These are phyloP conservation scores for Darevskia nairensis DNA, from an alignment of 2,797 vertebrate species.

Conservation along the genomic window DNA sequence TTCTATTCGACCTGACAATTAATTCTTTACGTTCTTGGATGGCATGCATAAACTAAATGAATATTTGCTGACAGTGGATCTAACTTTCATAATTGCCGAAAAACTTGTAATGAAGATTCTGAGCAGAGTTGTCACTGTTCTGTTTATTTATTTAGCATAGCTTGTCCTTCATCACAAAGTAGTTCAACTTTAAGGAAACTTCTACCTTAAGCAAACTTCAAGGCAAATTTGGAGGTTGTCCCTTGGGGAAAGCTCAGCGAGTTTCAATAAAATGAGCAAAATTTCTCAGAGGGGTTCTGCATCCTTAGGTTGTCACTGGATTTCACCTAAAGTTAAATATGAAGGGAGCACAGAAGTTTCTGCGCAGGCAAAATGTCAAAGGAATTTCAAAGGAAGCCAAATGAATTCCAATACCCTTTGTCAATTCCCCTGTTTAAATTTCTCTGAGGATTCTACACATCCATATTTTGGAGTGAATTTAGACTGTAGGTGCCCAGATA, in stretches of 20 bases:
- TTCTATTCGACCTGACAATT: background rate
- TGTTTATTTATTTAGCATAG: background rate
- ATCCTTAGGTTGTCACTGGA: conserved; percentile 7
- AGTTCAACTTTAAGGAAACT: too few species aligned
- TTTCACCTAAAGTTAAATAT: background rate
- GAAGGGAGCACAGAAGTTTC: background rate
- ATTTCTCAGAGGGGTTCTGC: conserved; percentile 3
- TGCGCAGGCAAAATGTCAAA: background rate
- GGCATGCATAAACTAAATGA: background rate
- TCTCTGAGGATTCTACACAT: background rate
- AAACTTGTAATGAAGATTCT: background rate
- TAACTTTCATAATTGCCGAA: background rate
- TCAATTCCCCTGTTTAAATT: background rate
- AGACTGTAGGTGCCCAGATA: background rate
- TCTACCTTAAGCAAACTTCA: background rate
- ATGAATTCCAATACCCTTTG: background rate
- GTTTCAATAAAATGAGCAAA: background rate
- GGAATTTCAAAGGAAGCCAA: conserved; percentile 1
- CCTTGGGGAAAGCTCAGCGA: too few species aligned
- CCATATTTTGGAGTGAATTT: background rate
- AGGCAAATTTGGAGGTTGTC: background rate
- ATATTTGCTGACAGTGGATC: background rate
- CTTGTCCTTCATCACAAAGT: too few species aligned
- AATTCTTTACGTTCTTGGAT: background rate
- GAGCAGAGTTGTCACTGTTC: background rate